These are phyloP conservation scores for Carduelis carduelis DNA, from an alignment of 2,797 vertebrate genomes.

Conservation along the genomic window DNA sequence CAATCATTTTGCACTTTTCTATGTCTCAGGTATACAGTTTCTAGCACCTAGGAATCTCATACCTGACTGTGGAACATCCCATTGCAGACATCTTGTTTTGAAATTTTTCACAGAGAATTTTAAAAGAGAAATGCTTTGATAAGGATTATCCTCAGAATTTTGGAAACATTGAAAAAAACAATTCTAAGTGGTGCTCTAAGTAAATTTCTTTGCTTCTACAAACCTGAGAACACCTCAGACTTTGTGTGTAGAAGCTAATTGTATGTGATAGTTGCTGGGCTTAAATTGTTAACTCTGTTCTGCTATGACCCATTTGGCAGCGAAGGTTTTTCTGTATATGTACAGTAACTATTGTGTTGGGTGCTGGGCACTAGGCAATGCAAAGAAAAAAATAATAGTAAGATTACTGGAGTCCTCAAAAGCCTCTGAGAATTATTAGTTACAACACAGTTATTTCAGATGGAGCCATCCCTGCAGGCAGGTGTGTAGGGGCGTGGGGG, in stretches of 20 bases:
- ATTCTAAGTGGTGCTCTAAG: background rate
- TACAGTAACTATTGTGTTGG: background rate
- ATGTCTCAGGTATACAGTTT: background rate
- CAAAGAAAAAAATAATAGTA: background rate
- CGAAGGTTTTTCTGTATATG: background rate
- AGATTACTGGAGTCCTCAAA: background rate
- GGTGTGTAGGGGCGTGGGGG: accelerated
- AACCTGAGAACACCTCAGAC: background rate
- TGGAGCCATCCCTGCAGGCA: background rate
- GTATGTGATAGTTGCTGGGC: background rate
- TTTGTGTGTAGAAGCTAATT: background rate
- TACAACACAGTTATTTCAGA: background rate
- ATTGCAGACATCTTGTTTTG: background rate
- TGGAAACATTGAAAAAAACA: background rate
- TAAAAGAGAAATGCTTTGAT: background rate
- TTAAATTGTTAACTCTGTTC: background rate
- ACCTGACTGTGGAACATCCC: background rate
- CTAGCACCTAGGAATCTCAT: background rate
- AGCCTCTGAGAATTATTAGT: background rate
- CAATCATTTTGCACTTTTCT: background rate
- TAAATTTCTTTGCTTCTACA: background rate
- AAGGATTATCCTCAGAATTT: background rate
- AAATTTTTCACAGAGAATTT: background rate
- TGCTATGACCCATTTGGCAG: background rate
- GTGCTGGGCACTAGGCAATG: background rate